Percentiles rank a stretch among this genome's conserved stretches.
These are phyloP conservation scores for Tetranychus piercei DNA, from an alignment of 2,888 invertebrate species.

Conservation along the genomic window DNA sequence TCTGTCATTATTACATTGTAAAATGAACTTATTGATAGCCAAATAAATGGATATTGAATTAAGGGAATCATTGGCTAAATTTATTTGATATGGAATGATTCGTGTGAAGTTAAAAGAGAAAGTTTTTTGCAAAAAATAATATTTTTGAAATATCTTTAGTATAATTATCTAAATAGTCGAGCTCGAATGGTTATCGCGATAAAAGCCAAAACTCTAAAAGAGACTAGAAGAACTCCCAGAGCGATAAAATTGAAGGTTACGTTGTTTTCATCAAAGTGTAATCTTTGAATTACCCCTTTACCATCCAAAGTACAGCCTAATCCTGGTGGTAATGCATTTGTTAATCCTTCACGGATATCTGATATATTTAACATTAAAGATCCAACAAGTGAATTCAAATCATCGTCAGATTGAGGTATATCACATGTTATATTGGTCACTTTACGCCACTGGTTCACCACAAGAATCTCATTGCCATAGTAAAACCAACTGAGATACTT, in stretches of 20 bases:
- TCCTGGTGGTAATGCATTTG: not conserved
- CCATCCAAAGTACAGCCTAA: not conserved
- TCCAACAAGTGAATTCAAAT: not conserved
- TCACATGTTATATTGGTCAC: constrained; percentile 57
- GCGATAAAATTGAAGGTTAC: not conserved
- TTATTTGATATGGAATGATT: too few relatives aligned
- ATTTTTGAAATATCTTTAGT: not conserved
- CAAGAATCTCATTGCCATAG: constrained; percentile 69
- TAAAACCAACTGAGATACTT: constrained; percentile 79
- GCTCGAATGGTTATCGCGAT: not conserved
- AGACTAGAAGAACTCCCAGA: not conserved
- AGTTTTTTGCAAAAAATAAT: too few relatives aligned
- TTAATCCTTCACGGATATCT: not conserved
- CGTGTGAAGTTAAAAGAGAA: too few relatives aligned
- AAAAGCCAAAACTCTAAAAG: not conserved
- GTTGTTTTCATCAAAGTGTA: not conserved
- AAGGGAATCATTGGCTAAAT: too few relatives aligned
- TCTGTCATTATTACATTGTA: too few relatives aligned
- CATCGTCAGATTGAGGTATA: not conserved
- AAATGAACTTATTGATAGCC: too few relatives aligned
- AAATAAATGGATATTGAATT: too few relatives aligned
- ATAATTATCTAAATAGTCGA: constrained; percentile 2
- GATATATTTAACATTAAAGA: not conserved
- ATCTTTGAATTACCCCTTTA: not conserved
- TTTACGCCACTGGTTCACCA: constrained; percentile 71